phyloP scores from a whole-genome alignment of 35 echinoderm and acorn worm species.

The Heliocidaris erythrogramma region DNA sequence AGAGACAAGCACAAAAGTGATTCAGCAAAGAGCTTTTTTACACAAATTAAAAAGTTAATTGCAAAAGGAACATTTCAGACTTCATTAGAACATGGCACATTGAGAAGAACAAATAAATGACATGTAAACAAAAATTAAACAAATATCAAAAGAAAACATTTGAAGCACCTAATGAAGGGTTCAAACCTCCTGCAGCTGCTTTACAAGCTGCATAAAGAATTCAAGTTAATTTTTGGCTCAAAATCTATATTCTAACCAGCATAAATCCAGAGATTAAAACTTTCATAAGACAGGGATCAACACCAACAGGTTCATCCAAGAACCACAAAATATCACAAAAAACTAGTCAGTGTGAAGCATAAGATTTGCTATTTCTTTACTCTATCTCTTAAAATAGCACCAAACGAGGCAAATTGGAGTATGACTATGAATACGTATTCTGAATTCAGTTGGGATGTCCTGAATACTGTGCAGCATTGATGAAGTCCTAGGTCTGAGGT shows the following conservation, averaged over 20 bases:
- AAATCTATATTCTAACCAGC: no score
- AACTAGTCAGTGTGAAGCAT: no score
- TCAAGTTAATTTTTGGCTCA: no score
- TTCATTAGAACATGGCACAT: slow-evolving; percentile 9
- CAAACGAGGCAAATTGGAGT: not conserved
- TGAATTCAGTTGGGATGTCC: not conserved
- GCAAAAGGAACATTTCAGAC: not conserved
- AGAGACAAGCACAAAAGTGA: no score
- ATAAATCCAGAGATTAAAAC: no score
- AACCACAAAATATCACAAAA: no score
- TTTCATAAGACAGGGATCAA: not conserved
- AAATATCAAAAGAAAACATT: not conserved
- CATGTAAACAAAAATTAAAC: not conserved
- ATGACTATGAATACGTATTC: not conserved
- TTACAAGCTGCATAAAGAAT: not conserved
- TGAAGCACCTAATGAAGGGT: not conserved
- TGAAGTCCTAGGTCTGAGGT: not conserved
- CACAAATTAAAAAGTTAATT: not conserved
- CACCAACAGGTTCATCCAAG: not conserved
- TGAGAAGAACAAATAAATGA: not conserved
- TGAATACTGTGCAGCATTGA: not conserved
- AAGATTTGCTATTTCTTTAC: no score
- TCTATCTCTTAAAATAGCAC: not conserved
- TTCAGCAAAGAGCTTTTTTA: not conserved
- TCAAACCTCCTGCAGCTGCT: not conserved